These are phyloP conservation scores for Siderastrea siderea DNA, from an alignment of 92 coral and sea anemone species.

Conservation along the genomic window DNA sequence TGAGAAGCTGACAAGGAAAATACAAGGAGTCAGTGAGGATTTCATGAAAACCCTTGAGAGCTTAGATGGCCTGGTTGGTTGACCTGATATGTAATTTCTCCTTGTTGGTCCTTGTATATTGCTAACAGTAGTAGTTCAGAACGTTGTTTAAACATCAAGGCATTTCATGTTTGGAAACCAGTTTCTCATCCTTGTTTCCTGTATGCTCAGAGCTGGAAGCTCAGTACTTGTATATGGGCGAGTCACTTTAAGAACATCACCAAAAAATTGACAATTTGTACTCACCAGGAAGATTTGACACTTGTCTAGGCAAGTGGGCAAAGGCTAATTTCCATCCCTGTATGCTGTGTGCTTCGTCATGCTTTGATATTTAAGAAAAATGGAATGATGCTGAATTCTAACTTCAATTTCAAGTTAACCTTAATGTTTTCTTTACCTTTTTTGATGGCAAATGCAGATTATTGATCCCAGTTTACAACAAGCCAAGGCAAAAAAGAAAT, in stretches of 20 bases:
- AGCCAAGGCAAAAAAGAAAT: slow-evolving; percentile 74
- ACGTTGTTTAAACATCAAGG: no score
- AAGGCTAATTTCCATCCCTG: no score
- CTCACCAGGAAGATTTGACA: no score
- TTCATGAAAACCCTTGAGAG: slow-evolving; percentile 87
- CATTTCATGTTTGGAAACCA: background rate
- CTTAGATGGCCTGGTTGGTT: slow-evolving; percentile 87
- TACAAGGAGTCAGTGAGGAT: slow-evolving; percentile 77
- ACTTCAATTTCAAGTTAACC: background rate
- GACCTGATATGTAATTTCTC: background rate
- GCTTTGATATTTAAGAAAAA: background rate
- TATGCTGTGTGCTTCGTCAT: no score
- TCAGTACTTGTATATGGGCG: no score
- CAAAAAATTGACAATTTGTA: no score
- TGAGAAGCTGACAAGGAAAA: slow-evolving; percentile 73
- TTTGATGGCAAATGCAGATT: slow-evolving; percentile 29
- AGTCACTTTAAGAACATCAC: no score
- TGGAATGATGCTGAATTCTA: background rate
- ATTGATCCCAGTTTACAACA: slow-evolving; percentile 70
- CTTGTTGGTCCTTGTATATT: no score
- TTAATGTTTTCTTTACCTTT: background rate
- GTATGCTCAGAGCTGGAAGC: no score
- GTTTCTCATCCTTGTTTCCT: no score
- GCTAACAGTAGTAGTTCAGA: no score
- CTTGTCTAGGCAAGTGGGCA: no score